Evolutionary conservation across 1,140 invertebrate species (phyloP), one percentile per base, ranked within the genome.

Genomic region (Drosophila busckii): DNA sequence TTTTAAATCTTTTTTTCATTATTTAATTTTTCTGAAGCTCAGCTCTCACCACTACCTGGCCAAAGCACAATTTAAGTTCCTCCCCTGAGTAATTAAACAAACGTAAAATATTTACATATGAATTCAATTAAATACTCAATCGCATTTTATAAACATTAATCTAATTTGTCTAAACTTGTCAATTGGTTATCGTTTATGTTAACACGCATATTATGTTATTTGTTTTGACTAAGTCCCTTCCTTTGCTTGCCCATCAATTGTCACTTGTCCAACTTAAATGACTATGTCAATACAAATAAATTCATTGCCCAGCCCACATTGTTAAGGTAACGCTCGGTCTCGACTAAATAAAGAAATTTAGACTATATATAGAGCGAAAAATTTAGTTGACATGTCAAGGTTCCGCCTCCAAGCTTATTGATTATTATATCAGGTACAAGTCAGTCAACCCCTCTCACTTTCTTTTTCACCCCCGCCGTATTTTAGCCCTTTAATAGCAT

Each of bases 331-430:
- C 22, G 17, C 13, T 52, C 12, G 16, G 4, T 9, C 9, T 10
- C 2, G 4, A 5, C 3, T 23, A 41, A 50, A 44, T 52, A 29
- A 23, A 8, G 20, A 31, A 26, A n/a, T 19, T 5, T 25, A 12
- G 10, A 15, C 23, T 44, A 25, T 42, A 38, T 29, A 16, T 25
- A 28, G 19, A 19, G 19, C 8, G 12, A 13, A 8, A n/a, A n/a
- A n/a, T 63, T 31, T 29, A 32, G 52, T 29, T 62, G 28, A 16
- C 41, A 38, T 55, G 52, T 52, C 63, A 75, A 58, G 58, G 52
- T 7, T 38, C 5, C 35, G 16, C 22, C 25, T 56, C 58, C 16
- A 28, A 49, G 46, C 34, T 35, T 76, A 78, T 78, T 76, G 70
- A 70, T 76, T 76, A 10, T 15, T 32, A 13, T 46, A 34, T 13